Percentiles rank a stretch among this genome's conserved stretches.
Conservation (phyloP, 2,797 vertebrate genomes). For the Tachyglossus aculeatus region DNA sequence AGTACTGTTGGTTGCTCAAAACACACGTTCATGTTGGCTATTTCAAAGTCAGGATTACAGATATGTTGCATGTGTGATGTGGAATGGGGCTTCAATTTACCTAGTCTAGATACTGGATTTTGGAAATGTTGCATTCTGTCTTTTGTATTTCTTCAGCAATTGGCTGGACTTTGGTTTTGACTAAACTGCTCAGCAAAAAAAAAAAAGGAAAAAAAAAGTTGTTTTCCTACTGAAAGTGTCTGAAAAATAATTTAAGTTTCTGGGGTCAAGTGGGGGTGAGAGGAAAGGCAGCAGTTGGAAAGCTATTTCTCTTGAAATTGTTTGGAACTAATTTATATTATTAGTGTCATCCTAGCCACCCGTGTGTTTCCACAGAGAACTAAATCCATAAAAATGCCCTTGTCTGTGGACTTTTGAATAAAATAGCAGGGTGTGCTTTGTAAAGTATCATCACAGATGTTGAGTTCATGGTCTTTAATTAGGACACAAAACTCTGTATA, state of each 20-base stretch:
- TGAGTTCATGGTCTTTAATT: conserved; percentile 51
- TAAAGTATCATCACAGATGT: conserved; percentile 37
- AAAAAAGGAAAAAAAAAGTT: not conserved
- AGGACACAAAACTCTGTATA: conserved; percentile 36
- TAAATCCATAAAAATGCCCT: conserved; percentile 23
- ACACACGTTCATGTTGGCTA: too few species aligned
- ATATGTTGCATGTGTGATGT: too few species aligned
- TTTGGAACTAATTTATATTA: conserved; percentile 36
- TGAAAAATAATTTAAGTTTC: conserved; percentile 8
- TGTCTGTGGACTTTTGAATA: conserved; percentile 45
- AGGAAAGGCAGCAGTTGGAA: conserved; percentile 19
- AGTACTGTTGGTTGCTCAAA: too few species aligned
- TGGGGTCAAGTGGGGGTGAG: conserved; percentile 38
- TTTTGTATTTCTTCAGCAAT: too few species aligned
- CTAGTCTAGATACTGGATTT: too few species aligned
- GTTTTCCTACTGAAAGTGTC: not conserved
- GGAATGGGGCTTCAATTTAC: too few species aligned
- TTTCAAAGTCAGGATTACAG: too few species aligned
- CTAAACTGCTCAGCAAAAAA: too few species aligned
- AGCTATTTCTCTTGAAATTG: conserved; percentile 24
- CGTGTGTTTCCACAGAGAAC: conserved; percentile 17
- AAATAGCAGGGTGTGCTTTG: conserved; percentile 44
- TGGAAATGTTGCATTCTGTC: too few species aligned
- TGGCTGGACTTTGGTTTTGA: too few species aligned
- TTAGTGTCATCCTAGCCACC: conserved; percentile 14